A percentile compares a stretch with the other conserved stretches of the same genome.
phyloP scores from a whole-genome alignment of 2,113 vertebrate genomes.

The Semnornis frantzii region DNA sequence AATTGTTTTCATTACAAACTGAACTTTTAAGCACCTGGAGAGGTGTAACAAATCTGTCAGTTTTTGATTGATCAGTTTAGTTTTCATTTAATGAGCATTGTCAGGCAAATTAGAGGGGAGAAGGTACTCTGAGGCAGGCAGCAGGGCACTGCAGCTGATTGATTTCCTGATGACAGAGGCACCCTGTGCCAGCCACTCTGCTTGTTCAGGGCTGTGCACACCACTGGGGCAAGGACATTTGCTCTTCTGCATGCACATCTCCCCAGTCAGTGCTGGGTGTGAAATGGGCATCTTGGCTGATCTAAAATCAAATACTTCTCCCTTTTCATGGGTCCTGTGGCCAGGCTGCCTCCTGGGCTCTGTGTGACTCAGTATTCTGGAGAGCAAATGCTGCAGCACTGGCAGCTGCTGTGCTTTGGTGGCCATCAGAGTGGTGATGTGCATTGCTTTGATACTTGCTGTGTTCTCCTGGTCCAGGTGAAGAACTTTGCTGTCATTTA shows the following conservation, averaged over 20 bases:
- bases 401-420: not conserved
- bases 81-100: not conserved
- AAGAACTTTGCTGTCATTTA: conserved; percentile 99
- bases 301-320: not conserved
- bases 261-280: not conserved
- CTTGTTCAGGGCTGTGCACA: not conserved
- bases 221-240: not conserved
- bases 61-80: not conserved
- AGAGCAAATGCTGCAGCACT: not conserved
- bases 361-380: not conserved
- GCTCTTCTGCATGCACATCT: not conserved
- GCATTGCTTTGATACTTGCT: not conserved
- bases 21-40: too few relatives aligned
- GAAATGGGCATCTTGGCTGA: not conserved
- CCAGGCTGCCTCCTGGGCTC: not conserved
- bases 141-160: not conserved
- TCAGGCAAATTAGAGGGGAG: not conserved
- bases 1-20: too few relatives aligned
- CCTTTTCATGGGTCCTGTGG: not conserved
- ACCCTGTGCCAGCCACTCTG: not conserved
- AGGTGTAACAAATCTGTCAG: too few relatives aligned
- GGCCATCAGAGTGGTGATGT: not conserved
- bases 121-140: not conserved
- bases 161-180: not conserved
- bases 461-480: conserved; percentile 78